Base-by-base conservation (phyloP, 2,888 invertebrate genomes). In the Acronicta psi region DNA sequence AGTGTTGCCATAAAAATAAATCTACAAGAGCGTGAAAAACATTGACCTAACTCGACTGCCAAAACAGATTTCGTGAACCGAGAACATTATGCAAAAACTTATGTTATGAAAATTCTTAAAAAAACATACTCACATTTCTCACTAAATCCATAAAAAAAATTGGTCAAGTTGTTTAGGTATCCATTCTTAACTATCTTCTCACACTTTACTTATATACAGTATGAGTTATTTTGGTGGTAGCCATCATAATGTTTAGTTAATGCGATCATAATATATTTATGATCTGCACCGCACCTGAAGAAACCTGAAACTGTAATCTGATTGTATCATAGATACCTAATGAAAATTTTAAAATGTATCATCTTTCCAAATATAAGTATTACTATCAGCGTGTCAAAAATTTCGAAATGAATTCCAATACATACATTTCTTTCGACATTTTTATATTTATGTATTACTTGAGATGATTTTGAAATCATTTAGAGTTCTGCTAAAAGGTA, bases 71-170 rank as follows among this genome's bases (percentile, higher is more conserved):
- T 25, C 7, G 9, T 25, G n/a, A 34, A n/a, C 3, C 3, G 2
- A 68, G 16, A 23, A 16, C 41, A 38, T 45, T 16, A 25, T 11
- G 11, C 37, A 8, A 14, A 1, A 23, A 14, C 6, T 0, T 0
- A 25, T 63, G 1, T 18, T 31, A 37, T 50, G 45, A 40, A 66
- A 34, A 49, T 51, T 47, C 29, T 71, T 43, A 16, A 11, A 18
- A 56, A 71, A 50, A n/a, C 42, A 44, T 67, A 72, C 16, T 9
- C 6, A 68, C 9, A 50, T 59, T 67, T 67, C 69, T 37, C 73
- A 73, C 53, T n/a, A 37, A 25, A 46, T 36, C 13, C 36, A 60
- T 73, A 45, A 47, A 46, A 20, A 9, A 38, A 43, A 11, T 53
- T 54, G 40, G 50, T 34, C 45, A 68, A 53, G 49, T 1, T 23